Evolutionary conservation across 2,113 vertebrate genomes (phyloP).

Genomic region (Cisticola juncidis): DNA sequence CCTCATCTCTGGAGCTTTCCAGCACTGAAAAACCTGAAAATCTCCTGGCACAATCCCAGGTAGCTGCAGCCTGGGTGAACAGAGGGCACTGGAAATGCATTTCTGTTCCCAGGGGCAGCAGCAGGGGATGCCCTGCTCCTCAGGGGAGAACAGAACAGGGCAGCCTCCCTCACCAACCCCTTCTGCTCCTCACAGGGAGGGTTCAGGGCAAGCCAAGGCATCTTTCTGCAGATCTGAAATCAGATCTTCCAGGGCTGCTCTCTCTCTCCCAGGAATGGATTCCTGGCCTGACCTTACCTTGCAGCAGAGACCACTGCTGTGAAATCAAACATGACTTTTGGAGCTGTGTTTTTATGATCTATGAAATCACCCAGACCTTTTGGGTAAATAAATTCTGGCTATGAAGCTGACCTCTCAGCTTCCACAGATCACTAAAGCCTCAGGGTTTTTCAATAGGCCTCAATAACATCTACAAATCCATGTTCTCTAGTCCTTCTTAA

Average conservation of each 20-base stretch:
- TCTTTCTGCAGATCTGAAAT: background rate
- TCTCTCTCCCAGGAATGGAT: background rate
- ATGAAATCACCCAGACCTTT: conserved; percentile 47
- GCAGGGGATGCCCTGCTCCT: rapidly evolving
- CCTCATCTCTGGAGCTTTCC: background rate
- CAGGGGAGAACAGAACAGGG: rapidly evolving
- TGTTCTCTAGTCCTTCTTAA: background rate
- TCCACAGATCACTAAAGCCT: conserved; percentile 5
- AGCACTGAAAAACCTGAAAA: background rate
- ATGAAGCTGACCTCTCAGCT: conserved; percentile 35
- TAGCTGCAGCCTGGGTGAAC: background rate
- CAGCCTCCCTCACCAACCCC: rapidly evolving
- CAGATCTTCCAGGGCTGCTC: background rate
- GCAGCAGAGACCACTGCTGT: background rate
- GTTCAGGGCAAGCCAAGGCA: background rate
- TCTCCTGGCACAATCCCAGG: background rate
- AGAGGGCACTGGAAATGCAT: background rate
- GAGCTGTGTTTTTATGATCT: conserved; percentile 53
- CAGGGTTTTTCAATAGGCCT: conserved; percentile 31
- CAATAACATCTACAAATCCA: background rate
- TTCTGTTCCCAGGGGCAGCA: background rate
- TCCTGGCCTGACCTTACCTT: background rate
- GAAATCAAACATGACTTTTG: conserved; percentile 44
- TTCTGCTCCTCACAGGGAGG: background rate
- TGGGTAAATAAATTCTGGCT: conserved; percentile 57